Evolutionary conservation across 2,113 vertebrate genomes (phyloP).

Genomic region (Harpagus bidentatus): DNA sequence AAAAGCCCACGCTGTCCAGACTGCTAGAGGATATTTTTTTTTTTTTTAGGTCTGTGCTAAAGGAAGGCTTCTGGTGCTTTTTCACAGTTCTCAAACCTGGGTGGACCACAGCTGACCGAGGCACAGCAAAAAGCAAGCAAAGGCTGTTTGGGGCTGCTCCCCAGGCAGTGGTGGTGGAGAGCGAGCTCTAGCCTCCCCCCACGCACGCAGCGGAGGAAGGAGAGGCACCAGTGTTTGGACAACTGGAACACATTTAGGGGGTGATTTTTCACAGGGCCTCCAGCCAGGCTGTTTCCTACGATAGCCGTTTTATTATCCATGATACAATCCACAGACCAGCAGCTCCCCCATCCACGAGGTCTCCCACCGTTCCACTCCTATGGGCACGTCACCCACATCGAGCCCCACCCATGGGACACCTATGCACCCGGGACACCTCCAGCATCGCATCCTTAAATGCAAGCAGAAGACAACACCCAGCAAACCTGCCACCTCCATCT

Average conservation of each 20-base stretch:
- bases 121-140: slow-evolving; percentile 18
- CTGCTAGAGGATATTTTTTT: background rate
- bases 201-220: background rate
- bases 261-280: slow-evolving; percentile 58
- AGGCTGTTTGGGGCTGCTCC: background rate
- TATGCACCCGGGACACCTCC: background rate
- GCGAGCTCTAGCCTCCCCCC: slow-evolving; percentile 2
- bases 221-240: slow-evolving; percentile 75
- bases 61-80: background rate
- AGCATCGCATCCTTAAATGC: accelerated
- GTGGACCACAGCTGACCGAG: background rate
- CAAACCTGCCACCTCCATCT: background rate
- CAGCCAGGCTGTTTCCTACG: slow-evolving; percentile 57
- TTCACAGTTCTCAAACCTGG: background rate
- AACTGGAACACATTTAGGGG: slow-evolving; percentile 79
- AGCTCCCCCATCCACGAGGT: background rate
- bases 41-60: background rate
- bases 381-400: accelerated
- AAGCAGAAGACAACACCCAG: accelerated
- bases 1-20: background rate
- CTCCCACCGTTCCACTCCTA: background rate
- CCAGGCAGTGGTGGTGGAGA: background rate
- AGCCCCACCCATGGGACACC: background rate
- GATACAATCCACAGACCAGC: slow-evolving; percentile 38
- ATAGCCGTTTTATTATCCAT: slow-evolving; percentile 35